phyloP scores from a whole-genome alignment of 1,140 invertebrate species.

The Lanistes nyassanus region DNA sequence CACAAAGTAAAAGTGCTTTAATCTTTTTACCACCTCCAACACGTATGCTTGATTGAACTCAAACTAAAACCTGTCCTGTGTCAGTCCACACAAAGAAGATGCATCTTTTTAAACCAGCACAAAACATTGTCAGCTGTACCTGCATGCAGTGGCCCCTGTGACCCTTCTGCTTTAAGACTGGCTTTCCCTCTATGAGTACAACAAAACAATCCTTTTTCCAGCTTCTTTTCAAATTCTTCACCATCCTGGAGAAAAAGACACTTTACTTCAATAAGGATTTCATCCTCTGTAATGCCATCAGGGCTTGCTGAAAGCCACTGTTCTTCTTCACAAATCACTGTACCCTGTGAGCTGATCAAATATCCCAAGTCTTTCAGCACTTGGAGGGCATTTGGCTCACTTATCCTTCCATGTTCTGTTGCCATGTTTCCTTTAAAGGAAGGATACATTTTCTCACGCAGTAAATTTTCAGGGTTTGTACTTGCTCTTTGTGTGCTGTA shows the following conservation, averaged over 20 bases:
- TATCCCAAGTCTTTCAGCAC: neutral
- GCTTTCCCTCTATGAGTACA: neutral
- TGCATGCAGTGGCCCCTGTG: slow-evolving; percentile 7
- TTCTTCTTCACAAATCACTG: neutral
- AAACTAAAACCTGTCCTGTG: neutral
- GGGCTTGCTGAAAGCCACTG: slow-evolving; percentile 15
- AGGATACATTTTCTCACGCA: slow-evolving; percentile 1
- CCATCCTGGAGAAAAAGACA: neutral
- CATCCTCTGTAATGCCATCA: slow-evolving; percentile 1
- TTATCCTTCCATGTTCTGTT: neutral
- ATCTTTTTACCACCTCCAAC: neutral
- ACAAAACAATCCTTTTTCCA: neutral
- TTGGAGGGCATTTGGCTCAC: slow-evolving; percentile 6
- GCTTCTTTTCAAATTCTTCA: neutral
- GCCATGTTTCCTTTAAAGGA: neutral
- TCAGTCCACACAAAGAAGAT: slow-evolving; percentile 7
- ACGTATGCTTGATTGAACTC: slow-evolving; percentile 4
- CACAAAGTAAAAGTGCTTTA: neutral
- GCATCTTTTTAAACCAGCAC: neutral
- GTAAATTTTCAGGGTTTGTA: neutral
- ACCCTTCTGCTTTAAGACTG: neutral
- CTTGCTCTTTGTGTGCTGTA: neutral
- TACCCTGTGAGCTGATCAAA: neutral
- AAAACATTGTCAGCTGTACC: neutral
- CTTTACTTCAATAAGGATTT: neutral